Base-by-base conservation (phyloP, 2,113 vertebrate genomes). In the Pipa parva region DNA sequence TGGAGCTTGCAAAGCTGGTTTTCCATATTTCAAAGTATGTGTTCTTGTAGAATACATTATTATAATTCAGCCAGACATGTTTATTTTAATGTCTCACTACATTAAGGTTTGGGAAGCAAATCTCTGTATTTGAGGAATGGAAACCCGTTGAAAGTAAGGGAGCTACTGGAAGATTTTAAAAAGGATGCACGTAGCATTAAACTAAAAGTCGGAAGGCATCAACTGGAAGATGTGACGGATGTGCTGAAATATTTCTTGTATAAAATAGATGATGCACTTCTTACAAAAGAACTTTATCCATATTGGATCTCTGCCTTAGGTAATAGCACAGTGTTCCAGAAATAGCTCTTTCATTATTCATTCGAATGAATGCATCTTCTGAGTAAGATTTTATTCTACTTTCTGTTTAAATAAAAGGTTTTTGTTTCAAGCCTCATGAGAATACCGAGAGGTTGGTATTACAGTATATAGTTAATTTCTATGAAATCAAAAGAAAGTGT, bases 241-340 rank as follows among this genome's bases (percentile, higher is more conserved):
- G 90, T 92, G 7, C 76, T 99, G 76, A 97, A 95, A 81, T 77
- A 68, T 56, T 99, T 99, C 72, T 79, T 99, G 56, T 90, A 80
- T 56, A 85, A 92, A 46, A 82, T 88, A 10, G 93, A 97, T 29
- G 93, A 98, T 22, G 97, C 97, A 0, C 84, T 98, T 39, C 89
- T 98, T 64, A 89, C 91, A 58, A 99, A 99, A 80, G 93, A 97
- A 80, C 92, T 98, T 26, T 99, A 99, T 75, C 97, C 97, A 0
- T 99, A 95, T 68, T 99, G 97, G 95, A 91, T 97, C 73, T 92
- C 95, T 13, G 90, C 89, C 5, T 84, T 97, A 82, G 95, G 95
- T 97, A 86, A 79, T 28, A 1, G 20, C 1, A 10, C 0, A 46
- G 33, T 71, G 31, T 56, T 39, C 28, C 25, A 57, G 25, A 20